Evolutionary conservation across 2,797 vertebrate genomes (phyloP), one percentile per base, ranked within the genome.

Genomic region (Astyanax mexicanus): DNA sequence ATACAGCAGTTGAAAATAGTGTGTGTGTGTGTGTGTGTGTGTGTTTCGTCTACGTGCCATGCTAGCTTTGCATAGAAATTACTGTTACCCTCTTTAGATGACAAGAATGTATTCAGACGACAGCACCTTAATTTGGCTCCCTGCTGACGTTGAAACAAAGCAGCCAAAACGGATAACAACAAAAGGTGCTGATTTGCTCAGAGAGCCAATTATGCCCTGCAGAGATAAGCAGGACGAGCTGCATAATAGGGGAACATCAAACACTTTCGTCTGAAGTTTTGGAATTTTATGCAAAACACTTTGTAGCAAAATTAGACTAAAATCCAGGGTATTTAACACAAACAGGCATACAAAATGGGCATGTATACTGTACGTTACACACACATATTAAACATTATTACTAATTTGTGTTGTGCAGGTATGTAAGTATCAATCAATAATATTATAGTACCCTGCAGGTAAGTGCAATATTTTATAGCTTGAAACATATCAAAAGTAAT

Each of bases 11-110:
- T 75, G 64, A 75, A 58, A 58, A 60, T n/a, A 45, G 23, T 19
- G 8, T 19, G 51, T n/a, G 23, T 47, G 40, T 60, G 29, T 38
- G 40, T 67, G 35, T 21, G 9, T 13, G 38, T 12, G 23, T 47
- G 40, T 60, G 29, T 40, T 32, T 27, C 67, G 19, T 27, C 29
- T 57, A 58, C 19, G 10, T 58, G 13, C 21, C 29, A n/a, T 13
- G 3, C 51, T 37, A 55, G 32, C 51, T 57, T 45, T 74, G 72
- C 42, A 60, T 69, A 69, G 21, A 68, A 52, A 75, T 49, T 21
- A 69, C 45, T n/a, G 65, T 11, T 67, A 12, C 65, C 51, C 67
- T 51, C 45, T 67, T 69, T 4, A 32, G 54, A 60, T 67, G 40
- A 47, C 64, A 60, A 47, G 3, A 77, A 45, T 23, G 58, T 45